These are phyloP conservation scores for Zapus hudsonius DNA, from an alignment of 2,113 vertebrate genomes.

Conservation along the genomic window DNA sequence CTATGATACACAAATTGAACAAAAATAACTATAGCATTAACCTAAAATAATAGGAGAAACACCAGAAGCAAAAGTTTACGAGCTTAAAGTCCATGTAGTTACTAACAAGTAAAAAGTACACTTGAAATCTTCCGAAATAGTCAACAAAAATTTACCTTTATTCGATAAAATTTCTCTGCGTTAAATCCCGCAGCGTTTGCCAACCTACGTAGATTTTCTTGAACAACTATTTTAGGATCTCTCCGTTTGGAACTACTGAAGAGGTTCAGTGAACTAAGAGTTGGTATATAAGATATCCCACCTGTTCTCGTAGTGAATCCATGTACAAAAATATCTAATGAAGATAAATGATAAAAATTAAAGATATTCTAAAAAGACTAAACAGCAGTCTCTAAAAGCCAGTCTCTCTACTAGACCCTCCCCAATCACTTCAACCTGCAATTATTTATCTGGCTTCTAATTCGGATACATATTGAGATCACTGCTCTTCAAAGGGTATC, in stretches of 20 bases:
- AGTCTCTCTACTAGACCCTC: neutral
- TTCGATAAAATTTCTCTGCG: slow-evolving; percentile 84
- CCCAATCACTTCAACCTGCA: neutral
- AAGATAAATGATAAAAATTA: slow-evolving; percentile 52
- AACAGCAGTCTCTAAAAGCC: neutral
- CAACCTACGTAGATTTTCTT: slow-evolving; percentile 92
- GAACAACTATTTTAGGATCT: slow-evolving; percentile 89
- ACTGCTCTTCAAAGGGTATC: neutral
- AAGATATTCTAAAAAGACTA: neutral
- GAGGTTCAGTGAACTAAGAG: slow-evolving; percentile 93
- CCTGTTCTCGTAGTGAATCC: slow-evolving; percentile 95
- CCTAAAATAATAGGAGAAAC: slow-evolving; percentile 27
- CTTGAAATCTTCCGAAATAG: slow-evolving; percentile 30
- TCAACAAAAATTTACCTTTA: slow-evolving; percentile 88
- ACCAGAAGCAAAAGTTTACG: slow-evolving; percentile 42
- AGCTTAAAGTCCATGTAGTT: neutral
- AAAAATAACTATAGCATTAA: slow-evolving; percentile 21
- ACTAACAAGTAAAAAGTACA: slow-evolving; percentile 17
- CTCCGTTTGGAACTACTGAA: slow-evolving; percentile 91
- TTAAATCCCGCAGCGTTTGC: slow-evolving; percentile 90
- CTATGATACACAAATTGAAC: neutral
- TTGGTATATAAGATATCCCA: slow-evolving; percentile 92
- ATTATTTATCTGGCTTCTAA: neutral
- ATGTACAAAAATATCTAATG: slow-evolving; percentile 90
- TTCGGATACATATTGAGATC: neutral